A percentile compares a stretch with the other conserved stretches of the same genome.
Evolutionary conservation across 1,140 invertebrate genomes (phyloP).

Genomic region (Trachelipus rathkii): DNA sequence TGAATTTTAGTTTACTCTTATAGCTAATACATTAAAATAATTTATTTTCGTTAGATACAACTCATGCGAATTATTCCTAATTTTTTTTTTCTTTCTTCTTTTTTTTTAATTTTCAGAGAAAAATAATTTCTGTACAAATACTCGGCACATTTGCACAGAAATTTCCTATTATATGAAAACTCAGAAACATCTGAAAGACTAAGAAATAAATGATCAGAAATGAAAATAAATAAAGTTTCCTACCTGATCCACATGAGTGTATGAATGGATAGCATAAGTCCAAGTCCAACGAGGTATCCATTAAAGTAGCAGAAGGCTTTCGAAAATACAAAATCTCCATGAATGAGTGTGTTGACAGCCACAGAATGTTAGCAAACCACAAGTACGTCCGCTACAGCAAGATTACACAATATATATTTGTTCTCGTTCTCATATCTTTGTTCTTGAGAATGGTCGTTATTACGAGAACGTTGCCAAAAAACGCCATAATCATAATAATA

Average conservation of each 20-base stretch:
- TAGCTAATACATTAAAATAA: no score
- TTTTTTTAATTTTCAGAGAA: no score
- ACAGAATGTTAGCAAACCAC: constrained; percentile 52
- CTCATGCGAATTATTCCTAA: no score
- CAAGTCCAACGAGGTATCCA: constrained; percentile 53
- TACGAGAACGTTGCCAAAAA: constrained; percentile 37
- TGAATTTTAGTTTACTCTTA: no score
- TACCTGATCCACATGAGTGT: constrained; percentile 55
- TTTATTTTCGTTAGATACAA: no score
- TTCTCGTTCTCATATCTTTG: constrained; percentile 53
- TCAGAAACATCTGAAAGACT: no score
- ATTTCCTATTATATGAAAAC: no score
- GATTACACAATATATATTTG: constrained; percentile 53
- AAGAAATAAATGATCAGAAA: no score
- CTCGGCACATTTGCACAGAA: no score
- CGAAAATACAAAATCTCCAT: constrained; percentile 51
- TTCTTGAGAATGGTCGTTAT: constrained; percentile 50
- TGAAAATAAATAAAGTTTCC: background rate
- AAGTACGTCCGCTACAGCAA: constrained; percentile 54
- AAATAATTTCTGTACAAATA: no score
- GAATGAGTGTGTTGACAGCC: constrained; percentile 51
- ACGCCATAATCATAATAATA: constrained; percentile 25
- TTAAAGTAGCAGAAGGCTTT: constrained; percentile 51
- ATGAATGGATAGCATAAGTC: constrained; percentile 53
- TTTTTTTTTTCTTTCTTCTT: no score